phyloP scores from a whole-genome alignment of 2,113 vertebrate genomes.

The Dendropsophus ebraccatus region DNA sequence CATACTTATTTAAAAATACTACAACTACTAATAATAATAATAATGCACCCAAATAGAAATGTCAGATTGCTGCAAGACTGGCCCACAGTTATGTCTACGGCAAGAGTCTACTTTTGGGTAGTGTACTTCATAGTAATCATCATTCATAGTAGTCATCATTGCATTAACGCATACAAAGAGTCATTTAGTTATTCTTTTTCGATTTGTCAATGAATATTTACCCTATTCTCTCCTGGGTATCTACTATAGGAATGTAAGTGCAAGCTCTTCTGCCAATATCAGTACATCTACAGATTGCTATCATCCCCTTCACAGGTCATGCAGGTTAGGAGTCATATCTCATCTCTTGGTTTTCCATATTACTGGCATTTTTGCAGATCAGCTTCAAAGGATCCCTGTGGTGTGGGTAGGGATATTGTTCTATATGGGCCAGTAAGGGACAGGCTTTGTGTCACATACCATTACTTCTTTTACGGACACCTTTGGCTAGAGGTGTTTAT shows the following conservation, averaged over 20 bases:
- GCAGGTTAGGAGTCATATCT: not conserved
- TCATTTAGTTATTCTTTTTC: no score
- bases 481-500: slow-evolving; percentile 12
- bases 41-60: no score
- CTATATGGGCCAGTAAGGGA: not conserved
- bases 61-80: no score
- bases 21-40: no score
- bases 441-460: not conserved
- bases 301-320: not conserved
- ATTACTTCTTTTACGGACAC: not conserved
- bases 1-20: no score
- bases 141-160: no score
- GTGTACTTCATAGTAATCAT: no score
- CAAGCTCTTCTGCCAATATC: not conserved
- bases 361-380: not conserved
- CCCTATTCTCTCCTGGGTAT: no score
- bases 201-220: no score
- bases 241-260: not conserved
- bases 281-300: not conserved
- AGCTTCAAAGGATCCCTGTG: not conserved
- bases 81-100: no score
- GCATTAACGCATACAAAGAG: no score
- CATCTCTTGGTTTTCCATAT: not conserved
- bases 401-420: not conserved
- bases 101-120: no score